Conservation (phyloP, 2,797 vertebrate species). For the Lophotriccus pileatus region DNA sequence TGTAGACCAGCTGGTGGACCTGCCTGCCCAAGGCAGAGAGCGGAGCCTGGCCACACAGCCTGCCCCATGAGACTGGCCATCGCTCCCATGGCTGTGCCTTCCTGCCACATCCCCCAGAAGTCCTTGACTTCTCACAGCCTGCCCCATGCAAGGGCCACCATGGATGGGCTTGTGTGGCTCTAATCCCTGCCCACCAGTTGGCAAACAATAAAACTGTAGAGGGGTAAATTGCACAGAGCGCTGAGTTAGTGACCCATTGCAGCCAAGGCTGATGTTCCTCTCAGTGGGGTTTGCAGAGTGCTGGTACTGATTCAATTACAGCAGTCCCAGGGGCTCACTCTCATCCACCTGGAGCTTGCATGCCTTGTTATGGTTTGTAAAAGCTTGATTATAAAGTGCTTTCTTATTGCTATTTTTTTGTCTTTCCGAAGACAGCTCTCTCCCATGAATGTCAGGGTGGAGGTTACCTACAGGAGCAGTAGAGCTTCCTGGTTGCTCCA, state of each 20-base stretch:
- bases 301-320: background rate
- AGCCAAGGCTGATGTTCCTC: background rate
- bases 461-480: background rate
- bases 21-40: background rate
- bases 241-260: background rate
- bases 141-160: background rate
- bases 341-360: background rate
- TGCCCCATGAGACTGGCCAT: background rate
- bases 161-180: fast-evolving
- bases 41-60: background rate
- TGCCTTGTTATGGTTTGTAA: background rate
- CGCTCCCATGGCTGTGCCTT: fast-evolving
- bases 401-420: background rate
- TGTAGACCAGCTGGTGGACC: background rate
- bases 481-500: background rate
- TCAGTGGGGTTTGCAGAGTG: background rate
- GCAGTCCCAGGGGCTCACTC: background rate
- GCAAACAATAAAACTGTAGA: background rate
- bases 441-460: background rate
- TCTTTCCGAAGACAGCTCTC: background rate
- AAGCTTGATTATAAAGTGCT: background rate
- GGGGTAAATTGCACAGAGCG: fast-evolving
- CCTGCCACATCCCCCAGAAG: background rate
- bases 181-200: background rate
- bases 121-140: background rate